Conservation (phyloP, 2,113 vertebrate species). For the Amblyopsis rosae region DNA sequence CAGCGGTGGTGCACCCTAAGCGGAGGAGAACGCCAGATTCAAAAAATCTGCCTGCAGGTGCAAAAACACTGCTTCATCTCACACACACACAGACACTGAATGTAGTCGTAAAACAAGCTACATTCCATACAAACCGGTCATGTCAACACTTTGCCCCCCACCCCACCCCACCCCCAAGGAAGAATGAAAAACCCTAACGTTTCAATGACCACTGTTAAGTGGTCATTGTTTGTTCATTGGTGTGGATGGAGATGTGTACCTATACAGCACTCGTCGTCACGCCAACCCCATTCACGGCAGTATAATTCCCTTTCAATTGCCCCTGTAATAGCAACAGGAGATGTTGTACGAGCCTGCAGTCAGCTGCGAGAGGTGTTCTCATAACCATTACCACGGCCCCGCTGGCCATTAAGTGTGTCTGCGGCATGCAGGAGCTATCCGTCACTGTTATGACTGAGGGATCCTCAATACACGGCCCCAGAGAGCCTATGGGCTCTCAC, state of each 20-base stretch:
- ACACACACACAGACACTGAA: neutral
- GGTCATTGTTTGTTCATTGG: slow-evolving; percentile 17
- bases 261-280: slow-evolving; percentile 20
- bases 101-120: neutral
- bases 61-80: slow-evolving; percentile 27
- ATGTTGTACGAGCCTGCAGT: slow-evolving; percentile 33
- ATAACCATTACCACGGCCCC: slow-evolving; percentile 64
- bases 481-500: slow-evolving; percentile 5
- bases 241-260: slow-evolving; percentile 8
- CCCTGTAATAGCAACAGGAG: slow-evolving; percentile 38
- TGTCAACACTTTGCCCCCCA: slow-evolving; percentile 17
- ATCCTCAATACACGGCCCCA: slow-evolving; percentile 30
- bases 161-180: slow-evolving; percentile 7
- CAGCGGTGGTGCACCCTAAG: slow-evolving; percentile 47
- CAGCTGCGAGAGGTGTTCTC: slow-evolving; percentile 47
- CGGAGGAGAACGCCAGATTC: slow-evolving; percentile 53
- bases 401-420: slow-evolving; percentile 61
- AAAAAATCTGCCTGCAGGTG: slow-evolving; percentile 67
- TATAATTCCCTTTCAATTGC: slow-evolving; percentile 50
- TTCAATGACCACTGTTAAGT: too few species aligned
- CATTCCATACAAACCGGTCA: slow-evolving; percentile 8
- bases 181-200: slow-evolving; percentile 13
- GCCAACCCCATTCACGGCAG: slow-evolving; percentile 39
- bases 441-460: slow-evolving; percentile 62
- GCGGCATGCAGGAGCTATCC: slow-evolving; percentile 55